These are phyloP conservation scores for Dicerorhinus sumatrensis DNA, from an alignment of 2,113 vertebrate genomes.

Conservation along the genomic window DNA sequence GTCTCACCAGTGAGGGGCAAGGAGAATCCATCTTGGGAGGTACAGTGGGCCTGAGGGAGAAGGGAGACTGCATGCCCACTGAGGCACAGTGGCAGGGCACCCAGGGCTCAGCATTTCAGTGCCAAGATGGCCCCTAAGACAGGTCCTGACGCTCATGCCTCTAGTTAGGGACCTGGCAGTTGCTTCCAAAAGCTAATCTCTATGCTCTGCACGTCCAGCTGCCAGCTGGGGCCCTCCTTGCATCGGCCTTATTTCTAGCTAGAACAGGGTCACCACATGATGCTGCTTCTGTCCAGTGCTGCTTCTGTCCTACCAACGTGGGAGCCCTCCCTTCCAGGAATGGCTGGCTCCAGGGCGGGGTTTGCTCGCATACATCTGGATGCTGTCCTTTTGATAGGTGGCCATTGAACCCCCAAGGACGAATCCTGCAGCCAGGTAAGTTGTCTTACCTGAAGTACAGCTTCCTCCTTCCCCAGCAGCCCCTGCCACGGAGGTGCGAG, in stretches of 20 bases:
- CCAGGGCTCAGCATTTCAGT: neutral
- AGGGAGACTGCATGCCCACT: neutral
- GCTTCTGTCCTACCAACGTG: neutral
- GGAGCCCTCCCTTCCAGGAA: neutral
- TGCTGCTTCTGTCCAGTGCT: neutral
- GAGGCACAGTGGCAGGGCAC: neutral
- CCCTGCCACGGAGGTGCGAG: neutral
- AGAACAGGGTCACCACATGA: neutral
- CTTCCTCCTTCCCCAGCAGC: neutral
- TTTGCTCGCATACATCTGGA: neutral
- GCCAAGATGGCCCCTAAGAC: neutral
- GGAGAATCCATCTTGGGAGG: neutral
- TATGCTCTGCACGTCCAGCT: neutral
- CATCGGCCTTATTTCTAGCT: neutral
- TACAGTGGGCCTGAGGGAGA: neutral
- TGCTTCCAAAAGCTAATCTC: neutral
- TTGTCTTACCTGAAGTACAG: neutral
- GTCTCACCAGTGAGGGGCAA: neutral
- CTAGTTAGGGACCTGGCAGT: neutral
- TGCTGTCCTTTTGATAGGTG: neutral
- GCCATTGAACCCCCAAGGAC: neutral
- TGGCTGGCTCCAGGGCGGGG: neutral
- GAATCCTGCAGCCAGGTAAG: neutral
- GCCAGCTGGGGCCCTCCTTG: neutral
- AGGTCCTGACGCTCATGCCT: neutral